Conservation (phyloP, 1,140 invertebrate genomes). For the Andricus grossulariae region DNA sequence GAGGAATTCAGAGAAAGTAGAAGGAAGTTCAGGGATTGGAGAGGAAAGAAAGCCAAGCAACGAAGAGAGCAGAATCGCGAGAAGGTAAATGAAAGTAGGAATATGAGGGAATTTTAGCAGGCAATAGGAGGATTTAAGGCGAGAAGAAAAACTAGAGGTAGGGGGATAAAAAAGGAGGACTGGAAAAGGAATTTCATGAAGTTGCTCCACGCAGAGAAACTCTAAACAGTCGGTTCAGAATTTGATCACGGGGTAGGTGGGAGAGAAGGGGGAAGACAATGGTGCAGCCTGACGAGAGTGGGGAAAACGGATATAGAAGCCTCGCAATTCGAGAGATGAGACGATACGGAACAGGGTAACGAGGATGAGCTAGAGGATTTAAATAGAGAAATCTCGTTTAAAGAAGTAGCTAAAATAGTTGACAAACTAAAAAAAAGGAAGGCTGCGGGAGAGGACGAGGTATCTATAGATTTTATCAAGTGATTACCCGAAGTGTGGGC, state of each 20-base stretch:
- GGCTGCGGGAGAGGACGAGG: no score
- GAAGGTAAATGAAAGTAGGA: not conserved
- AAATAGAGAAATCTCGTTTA: constrained; percentile 34
- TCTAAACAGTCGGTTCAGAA: not conserved
- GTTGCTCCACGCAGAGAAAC: constrained; percentile 25
- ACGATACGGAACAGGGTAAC: no score
- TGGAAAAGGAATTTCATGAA: no score
- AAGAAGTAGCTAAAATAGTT: constrained; percentile 53
- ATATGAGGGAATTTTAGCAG: not conserved
- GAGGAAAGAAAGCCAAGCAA: not conserved
- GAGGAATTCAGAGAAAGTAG: no score
- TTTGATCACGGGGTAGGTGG: not conserved
- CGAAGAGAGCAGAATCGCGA: constrained; percentile 10
- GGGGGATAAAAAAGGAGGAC: no score
- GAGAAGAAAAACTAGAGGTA: no score
- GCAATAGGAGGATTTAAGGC: not conserved
- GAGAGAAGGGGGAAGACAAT: not conserved
- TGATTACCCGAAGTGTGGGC: no score
- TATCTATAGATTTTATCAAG: constrained; percentile 60
- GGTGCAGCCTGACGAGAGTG: not conserved
- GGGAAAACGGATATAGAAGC: no score
- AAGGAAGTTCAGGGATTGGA: no score
- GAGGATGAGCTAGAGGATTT: not conserved
- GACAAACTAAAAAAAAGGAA: constrained; percentile 55
- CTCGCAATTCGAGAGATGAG: no score